A percentile compares a stretch with the other conserved stretches of the same genome.
phyloP scores from a whole-genome alignment of 2,888 invertebrate genomes.

The Bellardia pandia region DNA sequence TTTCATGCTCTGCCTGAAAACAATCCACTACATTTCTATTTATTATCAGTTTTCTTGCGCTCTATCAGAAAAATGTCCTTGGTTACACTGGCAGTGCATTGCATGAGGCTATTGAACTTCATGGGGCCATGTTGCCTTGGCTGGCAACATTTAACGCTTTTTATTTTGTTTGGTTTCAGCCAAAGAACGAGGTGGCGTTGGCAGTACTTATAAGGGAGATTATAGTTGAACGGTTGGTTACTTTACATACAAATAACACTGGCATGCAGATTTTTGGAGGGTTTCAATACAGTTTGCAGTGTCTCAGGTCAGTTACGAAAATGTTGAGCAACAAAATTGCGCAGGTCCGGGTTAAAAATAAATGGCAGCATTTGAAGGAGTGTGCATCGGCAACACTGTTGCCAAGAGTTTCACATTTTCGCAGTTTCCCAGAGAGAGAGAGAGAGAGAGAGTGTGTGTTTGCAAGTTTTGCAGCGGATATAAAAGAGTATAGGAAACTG shows the following conservation, averaged over 20 bases:
- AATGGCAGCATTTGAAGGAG: background rate
- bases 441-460: too few relatives aligned
- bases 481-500: constrained; percentile 6
- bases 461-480: background rate
- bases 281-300: constrained; percentile 63
- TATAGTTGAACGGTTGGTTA: background rate
- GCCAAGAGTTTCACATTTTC: background rate
- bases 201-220: background rate
- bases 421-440: background rate
- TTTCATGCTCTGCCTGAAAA: constrained; percentile 1
- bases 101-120: constrained; percentile 77
- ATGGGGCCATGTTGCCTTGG: constrained; percentile 76
- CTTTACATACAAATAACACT: background rate
- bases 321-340: background rate
- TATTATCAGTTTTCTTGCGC: constrained; percentile 27
- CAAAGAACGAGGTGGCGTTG: background rate
- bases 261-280: constrained; percentile 25
- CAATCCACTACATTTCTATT: background rate
- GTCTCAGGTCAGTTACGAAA: constrained; percentile 65
- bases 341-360: constrained; percentile 37
- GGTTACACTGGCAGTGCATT: constrained; percentile 76
- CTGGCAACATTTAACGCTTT: constrained; percentile 63
- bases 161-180: constrained; percentile 37
- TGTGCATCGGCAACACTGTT: background rate
- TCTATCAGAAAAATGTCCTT: constrained; percentile 75